These are phyloP conservation scores for Tiliqua scincoides DNA, from an alignment of 2,113 vertebrate genomes.

Conservation along the genomic window DNA sequence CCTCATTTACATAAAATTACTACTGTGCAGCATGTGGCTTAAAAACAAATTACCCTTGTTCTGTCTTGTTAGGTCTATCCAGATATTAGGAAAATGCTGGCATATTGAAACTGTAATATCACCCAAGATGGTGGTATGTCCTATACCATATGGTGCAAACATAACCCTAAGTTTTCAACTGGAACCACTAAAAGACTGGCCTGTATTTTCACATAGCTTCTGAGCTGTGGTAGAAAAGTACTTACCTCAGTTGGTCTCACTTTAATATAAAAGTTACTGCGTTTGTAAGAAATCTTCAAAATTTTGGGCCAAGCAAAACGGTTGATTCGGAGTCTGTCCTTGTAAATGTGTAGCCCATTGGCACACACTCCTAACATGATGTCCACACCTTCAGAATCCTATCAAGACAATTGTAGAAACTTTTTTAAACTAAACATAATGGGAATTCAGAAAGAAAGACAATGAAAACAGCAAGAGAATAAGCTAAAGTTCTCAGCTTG, in stretches of 20 bases:
- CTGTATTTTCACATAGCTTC: neutral
- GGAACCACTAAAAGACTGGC: neutral
- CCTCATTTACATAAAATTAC: neutral
- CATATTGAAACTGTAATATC: neutral
- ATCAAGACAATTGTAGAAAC: constrained; percentile 37
- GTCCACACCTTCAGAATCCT: constrained; percentile 98
- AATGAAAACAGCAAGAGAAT: neutral
- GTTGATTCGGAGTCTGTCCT: constrained; percentile 96
- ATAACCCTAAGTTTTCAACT: neutral
- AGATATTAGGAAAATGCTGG: neutral
- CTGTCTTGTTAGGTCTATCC: neutral
- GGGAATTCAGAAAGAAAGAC: neutral
- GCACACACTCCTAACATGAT: constrained; percentile 98
- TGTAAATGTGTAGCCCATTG: constrained; percentile 96
- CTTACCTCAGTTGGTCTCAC: constrained; percentile 96
- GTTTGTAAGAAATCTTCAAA: constrained; percentile 98
- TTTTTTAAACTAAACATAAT: neutral
- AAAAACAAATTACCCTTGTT: neutral
- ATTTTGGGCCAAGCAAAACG: constrained; percentile 99
- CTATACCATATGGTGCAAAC: neutral
- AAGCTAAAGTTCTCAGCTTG: neutral
- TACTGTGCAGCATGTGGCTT: neutral
- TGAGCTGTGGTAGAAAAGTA: neutral
- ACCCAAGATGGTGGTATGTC: neutral
- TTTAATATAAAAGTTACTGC: constrained; percentile 99